Evolutionary conservation across 2,113 vertebrate species (phyloP), one percentile per base, ranked within the genome.

Genomic region (Apteryx owenii): DNA sequence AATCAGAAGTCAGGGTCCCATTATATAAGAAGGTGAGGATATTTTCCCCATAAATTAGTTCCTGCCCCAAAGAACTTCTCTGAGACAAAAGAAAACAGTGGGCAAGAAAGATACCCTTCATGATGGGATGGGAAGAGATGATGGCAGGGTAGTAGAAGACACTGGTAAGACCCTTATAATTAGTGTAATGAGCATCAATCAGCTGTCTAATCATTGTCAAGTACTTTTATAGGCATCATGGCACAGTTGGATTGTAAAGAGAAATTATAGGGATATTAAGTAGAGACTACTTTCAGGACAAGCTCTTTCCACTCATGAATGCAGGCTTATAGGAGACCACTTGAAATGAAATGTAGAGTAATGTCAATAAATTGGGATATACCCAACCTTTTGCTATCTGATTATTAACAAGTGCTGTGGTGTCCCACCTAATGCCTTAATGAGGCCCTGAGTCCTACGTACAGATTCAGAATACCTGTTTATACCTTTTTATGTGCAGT

Each of bases 151-250:
- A 76, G 38, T 26, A 72, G n/a, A 90, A 94, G 90, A 42, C 81
- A 80, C 56, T 56, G 54, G 4, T 92, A 86, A 65, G 72, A 77
- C 77, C 79, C 50, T 81, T 91, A 11, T 3, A 94, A 91, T 97
- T 89, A 91, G 48, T 33, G 29, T 80, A 89, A 81, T 76, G 75
- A 92, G 73, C 86, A 81, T 76, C 88, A 85, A 44, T 77, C 76
- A 71, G 44, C 68, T 93, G 66, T 71, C 82, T 71, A 83, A 46
- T 54, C 53, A 81, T 58, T 89, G 84, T 77, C 36, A 80, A 12
- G 40, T 77, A 72, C 36, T 91, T 96, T 97, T 96, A 90, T 58
- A 40, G 81, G 75, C 58, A 79, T 95, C 92, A 72, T 62, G 94
- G 65, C 80, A 90, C 69, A 87, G 61, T 7, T 4, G 83, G 73